Evolutionary conservation across 2,113 vertebrate species (phyloP), one percentile per base, ranked within the genome.

Genomic region (Sinocyclocheilus anshuiensis): DNA sequence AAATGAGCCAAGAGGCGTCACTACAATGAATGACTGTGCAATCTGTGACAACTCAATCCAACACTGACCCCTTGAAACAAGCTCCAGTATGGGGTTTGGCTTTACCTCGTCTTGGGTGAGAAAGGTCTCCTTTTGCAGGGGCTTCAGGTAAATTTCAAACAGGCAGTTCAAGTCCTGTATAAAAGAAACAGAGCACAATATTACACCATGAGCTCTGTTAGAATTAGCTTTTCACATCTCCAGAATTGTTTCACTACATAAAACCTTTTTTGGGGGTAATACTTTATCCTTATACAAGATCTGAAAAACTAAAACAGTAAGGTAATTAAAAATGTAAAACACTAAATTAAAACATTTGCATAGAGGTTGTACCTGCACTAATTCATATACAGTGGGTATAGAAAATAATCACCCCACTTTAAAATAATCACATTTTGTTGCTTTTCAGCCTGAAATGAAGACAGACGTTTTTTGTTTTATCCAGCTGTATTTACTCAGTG

Each of bases 21-120:
- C 22, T 33, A 2, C 29, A 33, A 33, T 33, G 29, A 33, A 33
- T 77, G 71, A 83, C 50, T 84, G 24, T 59, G 77, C 20, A 45
- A 33, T n/a, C 29, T 20, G 18, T 77, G 7, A 33, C 12, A 59
- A 45, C 50, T 50, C 55, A 50, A 50, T 85, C 76, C 42, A 39
- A 65, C 42, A 33, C 59, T 5, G 45, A 75, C 13, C 39, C 4
- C 63, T 33, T 6, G 53, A 42, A 42, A 42, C 42, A 4, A 36
- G 45, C 18, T 26, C 12, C 50, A 57, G 80, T 11, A 16, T 53
- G 6, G n/a, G n/a, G n/a, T 48, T 13, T 22, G 2, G 20, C 29
- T 92, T 91, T 92, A 99, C 98, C 97, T 99, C 97, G 12, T 99
- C 98, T 89, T 95, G 96, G 2, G 97, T 97, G 83, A 99, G 97